Evolutionary conservation across 2,113 vertebrate genomes (phyloP).

Genomic region (Tragelaphus scriptus): DNA sequence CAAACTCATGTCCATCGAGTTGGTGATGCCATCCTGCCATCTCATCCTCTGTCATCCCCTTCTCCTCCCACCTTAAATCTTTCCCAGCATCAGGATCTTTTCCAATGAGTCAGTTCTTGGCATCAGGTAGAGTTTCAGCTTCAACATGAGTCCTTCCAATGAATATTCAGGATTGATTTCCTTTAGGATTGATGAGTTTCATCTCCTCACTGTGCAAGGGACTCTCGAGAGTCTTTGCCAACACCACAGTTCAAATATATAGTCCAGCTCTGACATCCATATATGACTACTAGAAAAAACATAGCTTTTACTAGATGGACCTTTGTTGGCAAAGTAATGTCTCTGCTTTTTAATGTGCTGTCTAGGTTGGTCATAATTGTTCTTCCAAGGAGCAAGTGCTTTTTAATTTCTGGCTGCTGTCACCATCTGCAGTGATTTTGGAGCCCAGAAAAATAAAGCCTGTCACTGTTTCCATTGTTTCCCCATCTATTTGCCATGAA

Average conservation of each 20-base stretch:
- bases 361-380: neutral
- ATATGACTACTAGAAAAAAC: neutral
- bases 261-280: neutral
- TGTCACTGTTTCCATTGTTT: neutral
- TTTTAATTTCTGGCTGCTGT: neutral
- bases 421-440: neutral
- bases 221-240: neutral
- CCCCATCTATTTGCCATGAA: neutral
- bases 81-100: neutral
- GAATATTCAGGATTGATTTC: neutral
- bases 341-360: neutral
- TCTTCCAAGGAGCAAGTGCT: rapidly evolving
- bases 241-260: neutral
- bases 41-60: neutral
- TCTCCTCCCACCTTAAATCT: neutral
- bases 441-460: neutral
- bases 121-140: neutral
- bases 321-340: neutral
- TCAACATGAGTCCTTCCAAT: neutral
- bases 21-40: neutral
- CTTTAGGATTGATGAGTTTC: neutral
- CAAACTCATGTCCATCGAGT: neutral
- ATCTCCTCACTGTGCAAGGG: neutral
- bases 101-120: neutral
- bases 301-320: neutral